Evolutionary conservation across 2,113 vertebrate species (phyloP).

Genomic region (Dermatemys mawii): DNA sequence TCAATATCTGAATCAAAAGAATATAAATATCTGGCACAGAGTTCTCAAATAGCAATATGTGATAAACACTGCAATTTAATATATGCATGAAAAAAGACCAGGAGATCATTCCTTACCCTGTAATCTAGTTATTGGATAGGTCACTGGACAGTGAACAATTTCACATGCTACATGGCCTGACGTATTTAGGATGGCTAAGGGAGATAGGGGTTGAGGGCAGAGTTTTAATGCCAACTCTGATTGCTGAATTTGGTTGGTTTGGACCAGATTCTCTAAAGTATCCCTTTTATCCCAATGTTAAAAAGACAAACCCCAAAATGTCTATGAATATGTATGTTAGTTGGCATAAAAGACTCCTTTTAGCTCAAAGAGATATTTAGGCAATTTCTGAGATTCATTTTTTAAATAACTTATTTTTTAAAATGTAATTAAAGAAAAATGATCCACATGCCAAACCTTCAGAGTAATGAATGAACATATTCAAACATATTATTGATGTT

Average conservation of each 20-base stretch:
- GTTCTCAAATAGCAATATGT: background rate
- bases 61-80: background rate
- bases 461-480: background rate
- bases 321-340: constrained; percentile 37
- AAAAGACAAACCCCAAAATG: constrained; percentile 5
- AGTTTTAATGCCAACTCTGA: background rate
- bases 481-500: background rate
- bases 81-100: background rate
- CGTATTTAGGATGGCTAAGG: background rate
- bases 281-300: background rate
- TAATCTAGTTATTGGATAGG: too few relatives aligned
- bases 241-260: background rate
- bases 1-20: background rate
- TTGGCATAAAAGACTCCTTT: constrained; percentile 49
- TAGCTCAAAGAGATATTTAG: constrained; percentile 50
- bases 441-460: background rate
- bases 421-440: constrained; percentile 15
- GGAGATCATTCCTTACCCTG: background rate
- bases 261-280: background rate
- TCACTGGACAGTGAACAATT: background rate
- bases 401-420: constrained; percentile 43
- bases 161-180: background rate
- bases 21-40: background rate
- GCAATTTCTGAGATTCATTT: constrained; percentile 51
- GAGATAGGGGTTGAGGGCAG: background rate